Percentiles rank a stretch among this genome's conserved stretches.
Evolutionary conservation across 92 coral and sea anemone genomes (phyloP).

Genomic region (Phymanthus crucifer): DNA sequence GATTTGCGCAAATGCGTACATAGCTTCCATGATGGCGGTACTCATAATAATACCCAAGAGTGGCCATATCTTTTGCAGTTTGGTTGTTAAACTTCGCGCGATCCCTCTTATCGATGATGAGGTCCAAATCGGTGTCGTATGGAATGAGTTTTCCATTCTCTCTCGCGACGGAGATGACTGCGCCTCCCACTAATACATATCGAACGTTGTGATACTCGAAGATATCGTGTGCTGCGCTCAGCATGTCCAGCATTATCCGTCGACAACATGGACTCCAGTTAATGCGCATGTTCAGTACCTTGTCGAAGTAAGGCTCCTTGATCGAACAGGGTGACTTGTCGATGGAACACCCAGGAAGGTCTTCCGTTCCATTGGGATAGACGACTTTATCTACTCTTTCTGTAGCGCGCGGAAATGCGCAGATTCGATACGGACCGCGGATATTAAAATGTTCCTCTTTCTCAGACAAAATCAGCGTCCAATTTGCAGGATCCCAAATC

Average conservation of each 20-base stretch:
- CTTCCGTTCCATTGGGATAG: slow-evolving; percentile 32
- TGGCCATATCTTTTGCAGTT: slow-evolving; percentile 25
- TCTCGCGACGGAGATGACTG: slow-evolving; percentile 38
- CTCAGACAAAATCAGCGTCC: slow-evolving; percentile 11
- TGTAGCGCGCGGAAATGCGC: slow-evolving; percentile 17
- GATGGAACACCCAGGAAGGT: slow-evolving; percentile 25
- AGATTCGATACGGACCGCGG: slow-evolving; percentile 18
- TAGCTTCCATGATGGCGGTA: slow-evolving; percentile 19
- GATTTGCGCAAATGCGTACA: slow-evolving; percentile 28
- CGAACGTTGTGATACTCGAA: slow-evolving; percentile 37
- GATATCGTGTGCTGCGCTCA: slow-evolving; percentile 25
- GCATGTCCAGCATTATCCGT: slow-evolving; percentile 26
- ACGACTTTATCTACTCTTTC: slow-evolving; percentile 24
- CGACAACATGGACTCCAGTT: slow-evolving; percentile 53
- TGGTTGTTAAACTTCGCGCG: slow-evolving; percentile 34
- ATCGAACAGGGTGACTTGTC: slow-evolving; percentile 25
- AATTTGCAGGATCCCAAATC: slow-evolving; percentile 50
- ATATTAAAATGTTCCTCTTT: not conserved
- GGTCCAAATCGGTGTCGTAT: slow-evolving; percentile 44
- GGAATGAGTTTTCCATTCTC: slow-evolving; percentile 47
- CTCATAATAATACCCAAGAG: slow-evolving; percentile 20
- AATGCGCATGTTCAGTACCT: slow-evolving; percentile 34
- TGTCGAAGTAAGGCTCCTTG: slow-evolving; percentile 41
- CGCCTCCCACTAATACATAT: slow-evolving; percentile 40
- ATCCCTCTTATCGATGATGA: slow-evolving; percentile 34